A percentile compares a stretch with the other conserved stretches of the same genome.
phyloP scores from a whole-genome alignment of 1,140 invertebrate species.

The Lamellibrachia luymesi region DNA sequence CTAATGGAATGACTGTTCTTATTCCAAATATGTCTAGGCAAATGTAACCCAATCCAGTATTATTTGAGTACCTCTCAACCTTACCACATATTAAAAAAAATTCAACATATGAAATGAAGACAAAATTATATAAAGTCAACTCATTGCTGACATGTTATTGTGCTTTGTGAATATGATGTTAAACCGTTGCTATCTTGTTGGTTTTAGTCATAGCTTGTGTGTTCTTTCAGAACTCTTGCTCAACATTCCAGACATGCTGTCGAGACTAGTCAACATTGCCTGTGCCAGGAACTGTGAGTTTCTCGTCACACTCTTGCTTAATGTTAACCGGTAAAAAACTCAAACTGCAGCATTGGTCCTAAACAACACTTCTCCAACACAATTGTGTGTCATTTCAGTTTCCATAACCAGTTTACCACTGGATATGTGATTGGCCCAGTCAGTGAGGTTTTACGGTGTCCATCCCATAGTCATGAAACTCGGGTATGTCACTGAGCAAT shows the following conservation, averaged over 20 bases:
- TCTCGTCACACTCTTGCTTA: background rate
- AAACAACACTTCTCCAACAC: no score
- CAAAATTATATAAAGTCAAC: background rate
- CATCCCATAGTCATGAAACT: background rate
- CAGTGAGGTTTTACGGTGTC: background rate
- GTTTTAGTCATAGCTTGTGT: background rate
- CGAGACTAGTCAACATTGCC: constrained; percentile 50
- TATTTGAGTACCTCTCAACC: no score
- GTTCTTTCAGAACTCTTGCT: constrained; percentile 47
- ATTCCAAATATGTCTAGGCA: no score
- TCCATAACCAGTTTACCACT: no score
- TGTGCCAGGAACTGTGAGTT: constrained; percentile 52
- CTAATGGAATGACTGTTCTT: no score
- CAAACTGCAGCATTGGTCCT: no score
- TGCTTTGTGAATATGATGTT: background rate
- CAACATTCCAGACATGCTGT: constrained; percentile 50
- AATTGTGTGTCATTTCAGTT: no score
- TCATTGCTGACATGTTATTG: background rate
- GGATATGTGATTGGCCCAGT: background rate
- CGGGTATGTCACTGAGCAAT: no score
- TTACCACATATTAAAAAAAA: background rate
- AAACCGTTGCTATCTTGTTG: background rate
- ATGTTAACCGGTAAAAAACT: no score
- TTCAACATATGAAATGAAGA: background rate
- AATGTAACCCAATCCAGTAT: no score